These are phyloP conservation scores for Heteractis magnifica DNA, from an alignment of 92 coral and sea anemone species.

Conservation along the genomic window DNA sequence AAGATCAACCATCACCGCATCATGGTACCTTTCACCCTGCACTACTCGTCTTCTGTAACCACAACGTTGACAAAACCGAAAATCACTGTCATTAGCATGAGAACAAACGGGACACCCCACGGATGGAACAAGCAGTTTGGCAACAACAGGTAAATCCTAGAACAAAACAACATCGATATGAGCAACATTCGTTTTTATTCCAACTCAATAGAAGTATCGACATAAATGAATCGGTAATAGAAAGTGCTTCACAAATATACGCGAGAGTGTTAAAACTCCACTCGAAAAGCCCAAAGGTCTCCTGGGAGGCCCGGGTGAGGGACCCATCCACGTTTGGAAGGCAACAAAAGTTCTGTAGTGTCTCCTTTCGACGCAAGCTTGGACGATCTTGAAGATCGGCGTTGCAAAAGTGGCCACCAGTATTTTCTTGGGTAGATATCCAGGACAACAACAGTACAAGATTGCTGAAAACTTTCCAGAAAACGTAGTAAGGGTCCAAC, in stretches of 20 bases:
- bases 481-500: constrained; percentile 50
- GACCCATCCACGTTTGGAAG: constrained; percentile 36
- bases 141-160: constrained; percentile 28
- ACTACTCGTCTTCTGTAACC: constrained; percentile 23
- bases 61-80: constrained; percentile 37
- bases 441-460: constrained; percentile 46
- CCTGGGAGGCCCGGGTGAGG: constrained; percentile 34
- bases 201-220: not conserved
- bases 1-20: constrained; percentile 7
- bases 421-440: constrained; percentile 21
- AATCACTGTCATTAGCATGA: constrained; percentile 35
- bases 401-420: constrained; percentile 26
- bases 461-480: constrained; percentile 15
- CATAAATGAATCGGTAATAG: not conserved
- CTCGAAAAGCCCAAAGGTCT: constrained; percentile 40
- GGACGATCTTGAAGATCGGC: constrained; percentile 1
- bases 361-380: constrained; percentile 33
- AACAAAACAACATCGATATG: not conserved
- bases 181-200: not conserved
- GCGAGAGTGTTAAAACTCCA: not conserved
- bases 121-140: constrained; percentile 28
- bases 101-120: constrained; percentile 34
- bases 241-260: not conserved
- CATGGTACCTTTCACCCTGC: not conserved
- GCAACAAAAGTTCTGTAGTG: constrained; percentile 20